These are phyloP conservation scores for silkworm (Bombyx mori) DNA, from an alignment of 1,140 invertebrate genomes.

Conservation along the genomic window DNA sequence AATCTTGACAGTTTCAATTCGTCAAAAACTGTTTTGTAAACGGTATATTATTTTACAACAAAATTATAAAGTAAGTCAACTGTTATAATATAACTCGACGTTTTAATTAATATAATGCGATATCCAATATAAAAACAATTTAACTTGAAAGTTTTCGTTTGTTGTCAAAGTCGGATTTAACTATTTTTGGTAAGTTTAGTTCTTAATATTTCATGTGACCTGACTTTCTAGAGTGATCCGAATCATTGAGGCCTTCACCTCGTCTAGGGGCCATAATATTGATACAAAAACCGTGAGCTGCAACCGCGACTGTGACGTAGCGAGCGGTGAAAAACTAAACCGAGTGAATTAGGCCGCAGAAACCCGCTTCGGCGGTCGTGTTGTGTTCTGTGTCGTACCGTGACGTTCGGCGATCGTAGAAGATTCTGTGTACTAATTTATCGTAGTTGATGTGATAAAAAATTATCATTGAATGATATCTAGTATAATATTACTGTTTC, in stretches of 20 bases:
- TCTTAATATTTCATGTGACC: conserved; percentile 43
- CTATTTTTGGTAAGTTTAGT: conserved; percentile 58
- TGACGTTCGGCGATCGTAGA: conserved; percentile 27
- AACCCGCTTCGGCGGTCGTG: conserved; percentile 25
- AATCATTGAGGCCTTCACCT: conserved; percentile 33
- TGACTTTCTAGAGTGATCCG: conserved; percentile 34
- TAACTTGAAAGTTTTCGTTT: conserved; percentile 12
- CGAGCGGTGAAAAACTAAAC: conserved; percentile 26
- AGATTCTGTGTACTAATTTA: conserved; percentile 41
- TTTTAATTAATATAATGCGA: conserved; percentile 55
- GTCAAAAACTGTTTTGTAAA: conserved; percentile 66
- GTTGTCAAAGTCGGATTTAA: conserved; percentile 1
- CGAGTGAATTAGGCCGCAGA: conserved; percentile 29
- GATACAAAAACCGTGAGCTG: conserved; percentile 7
- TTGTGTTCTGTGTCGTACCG: conserved; percentile 48
- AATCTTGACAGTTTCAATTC: conserved; percentile 61
- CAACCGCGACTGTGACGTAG: conserved; percentile 27
- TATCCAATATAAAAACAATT: conserved; percentile 49
- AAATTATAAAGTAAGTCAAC: conserved; percentile 54
- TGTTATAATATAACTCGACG: conserved; percentile 49
- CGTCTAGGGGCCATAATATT: conserved; percentile 8
- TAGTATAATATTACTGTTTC: too few species aligned
- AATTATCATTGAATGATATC: conserved; percentile 46
- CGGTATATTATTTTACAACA: conserved; percentile 36
- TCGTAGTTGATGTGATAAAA: conserved; percentile 50